A percentile compares a stretch with the other conserved stretches of the same genome.
phyloP scores from a whole-genome alignment of 1,140 invertebrate genomes.

The silkworm (Bombyx mori) region ASM3026992v2 NC_085119.1:6537001-6537500 shows the following conservation, averaged over 20 bases:
- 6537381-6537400: neutral
- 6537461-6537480: too few relatives aligned
- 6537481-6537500: too few relatives aligned
- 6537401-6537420: too few relatives aligned
- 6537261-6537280: slow-evolving; percentile 29
- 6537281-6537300: slow-evolving; percentile 32
- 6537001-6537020: slow-evolving; percentile 3
- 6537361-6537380: slow-evolving; percentile 4
- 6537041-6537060: slow-evolving; percentile 43
- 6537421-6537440: too few relatives aligned
- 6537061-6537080: slow-evolving; percentile 40
- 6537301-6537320: slow-evolving; percentile 7
- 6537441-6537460: too few relatives aligned
- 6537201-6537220: slow-evolving; percentile 40
- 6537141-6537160: slow-evolving; percentile 32
- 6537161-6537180: slow-evolving; percentile 57
- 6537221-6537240: slow-evolving; percentile 52
- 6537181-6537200: slow-evolving; percentile 67
- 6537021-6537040: slow-evolving; percentile 29
- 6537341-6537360: neutral
- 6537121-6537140: slow-evolving; percentile 60
- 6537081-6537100: slow-evolving; percentile 37
- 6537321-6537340: neutral
- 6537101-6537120: slow-evolving; percentile 62
- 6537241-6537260: slow-evolving; percentile 38